phyloP scores from a whole-genome alignment of 2,888 invertebrate species.

The Stenoptilia bipunctidactyla region DNA sequence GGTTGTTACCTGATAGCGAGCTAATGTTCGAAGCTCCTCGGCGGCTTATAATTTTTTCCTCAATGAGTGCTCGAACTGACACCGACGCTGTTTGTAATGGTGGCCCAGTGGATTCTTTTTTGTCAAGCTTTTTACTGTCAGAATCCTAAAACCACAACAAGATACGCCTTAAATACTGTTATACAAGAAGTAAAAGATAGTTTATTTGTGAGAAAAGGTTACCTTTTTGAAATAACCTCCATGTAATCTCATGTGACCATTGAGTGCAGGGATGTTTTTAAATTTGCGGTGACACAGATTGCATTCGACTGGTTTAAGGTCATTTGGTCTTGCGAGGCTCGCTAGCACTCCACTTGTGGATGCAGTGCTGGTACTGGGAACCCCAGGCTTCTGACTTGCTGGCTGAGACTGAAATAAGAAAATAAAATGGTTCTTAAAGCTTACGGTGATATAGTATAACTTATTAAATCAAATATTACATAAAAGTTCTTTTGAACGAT shows the following conservation, averaged over 20 bases:
- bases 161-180: neutral
- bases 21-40: slow-evolving; percentile 67
- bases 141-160: too few species aligned
- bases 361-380: slow-evolving; percentile 31
- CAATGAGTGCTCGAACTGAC: slow-evolving; percentile 89
- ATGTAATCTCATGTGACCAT: slow-evolving; percentile 98
- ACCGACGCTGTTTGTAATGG: slow-evolving; percentile 94
- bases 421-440: slow-evolving; percentile 3
- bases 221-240: slow-evolving; percentile 97
- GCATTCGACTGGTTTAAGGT: slow-evolving; percentile 92
- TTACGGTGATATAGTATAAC: too few species aligned
- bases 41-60: slow-evolving; percentile 93
- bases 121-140: slow-evolving; percentile 87
- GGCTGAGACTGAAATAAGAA: slow-evolving; percentile 43
- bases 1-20: slow-evolving; percentile 23
- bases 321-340: slow-evolving; percentile 54
- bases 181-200: too few species aligned
- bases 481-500: too few species aligned
- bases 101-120: slow-evolving; percentile 85
- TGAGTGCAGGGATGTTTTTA: slow-evolving; percentile 97
- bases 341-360: slow-evolving; percentile 24
- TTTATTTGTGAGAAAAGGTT: slow-evolving; percentile 13
- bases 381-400: slow-evolving; percentile 44
- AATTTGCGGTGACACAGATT: slow-evolving; percentile 95
- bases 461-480: too few species aligned